Base-by-base conservation (phyloP, 2,888 invertebrate species). In the Pyrrhia umbra region DNA sequence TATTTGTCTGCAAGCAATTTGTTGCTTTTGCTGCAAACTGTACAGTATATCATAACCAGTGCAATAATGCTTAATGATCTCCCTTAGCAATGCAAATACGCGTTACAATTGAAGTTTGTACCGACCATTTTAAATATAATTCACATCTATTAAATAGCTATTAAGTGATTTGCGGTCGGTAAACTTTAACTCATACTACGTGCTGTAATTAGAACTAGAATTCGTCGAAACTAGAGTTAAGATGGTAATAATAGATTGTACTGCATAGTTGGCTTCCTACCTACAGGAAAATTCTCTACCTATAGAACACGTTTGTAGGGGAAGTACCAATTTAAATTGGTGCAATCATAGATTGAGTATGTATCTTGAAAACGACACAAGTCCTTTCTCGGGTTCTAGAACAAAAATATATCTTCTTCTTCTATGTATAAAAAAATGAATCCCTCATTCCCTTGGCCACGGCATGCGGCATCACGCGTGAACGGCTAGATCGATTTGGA, bases 41-140 rank as follows among this genome's bases (percentile, higher is more conserved):
- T 79, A 75, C 69, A 67, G 68, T 72, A 81, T 81, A 81, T 80
- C 54, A 81, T n/a, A 79, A 83, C 68, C 20, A 74, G 57, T 23
- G 66, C 77, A 79, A 82, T 84, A 82, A 80, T 66, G 52, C 58
- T 61, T 70, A 63, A 65, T 71, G 25, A 55, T 63, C 47, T 49
- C 20, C 34, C 60, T 83, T 85, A 79, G 81, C 81, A 79, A 84
- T 89, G 82, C 86, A 85, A 88, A 88, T 83, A 68, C 27, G 51
- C 25, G 43, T 68, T 71, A 79, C 83, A 85, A 84, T 83, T 82
- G 73, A 63, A 80, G 70, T 80, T 68, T 74, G 77, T 56, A 76
- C 67, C 56, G 37, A 45, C 57, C 59, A 72, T 75, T 72, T 67
- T 37, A 45, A 34, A 43, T 70, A 51, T 77, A 79, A 79, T 78